These are phyloP conservation scores for Papilio demoleus DNA, from an alignment of 2,888 invertebrate species.

Conservation along the genomic window DNA sequence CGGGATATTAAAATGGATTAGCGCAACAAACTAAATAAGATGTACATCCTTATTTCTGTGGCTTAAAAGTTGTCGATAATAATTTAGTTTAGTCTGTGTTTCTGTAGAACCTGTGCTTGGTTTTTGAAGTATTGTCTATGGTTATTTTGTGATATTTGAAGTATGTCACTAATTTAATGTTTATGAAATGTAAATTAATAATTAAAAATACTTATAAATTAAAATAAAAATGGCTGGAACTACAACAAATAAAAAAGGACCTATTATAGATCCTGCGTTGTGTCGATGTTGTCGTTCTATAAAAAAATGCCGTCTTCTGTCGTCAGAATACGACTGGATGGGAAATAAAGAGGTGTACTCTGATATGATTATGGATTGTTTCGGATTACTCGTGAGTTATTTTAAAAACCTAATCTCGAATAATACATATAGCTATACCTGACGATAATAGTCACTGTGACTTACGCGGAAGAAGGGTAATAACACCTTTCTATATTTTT, in stretches of 20 bases:
- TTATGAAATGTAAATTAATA: not conserved
- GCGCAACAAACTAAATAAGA: too few species aligned
- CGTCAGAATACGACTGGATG: constrained; percentile 69
- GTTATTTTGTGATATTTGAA: not conserved
- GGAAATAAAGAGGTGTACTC: constrained; percentile 71
- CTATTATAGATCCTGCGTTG: constrained; percentile 68
- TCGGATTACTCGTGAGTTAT: constrained; percentile 70
- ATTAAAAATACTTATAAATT: constrained; percentile 14
- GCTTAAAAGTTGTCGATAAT: not conserved
- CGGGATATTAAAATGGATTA: too few species aligned
- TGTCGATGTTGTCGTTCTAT: constrained; percentile 75
- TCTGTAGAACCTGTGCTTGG: not conserved
- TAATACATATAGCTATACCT: too few species aligned
- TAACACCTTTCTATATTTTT: not conserved
- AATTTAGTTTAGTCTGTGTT: not conserved
- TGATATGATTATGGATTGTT: constrained; percentile 77
- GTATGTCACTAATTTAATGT: not conserved
- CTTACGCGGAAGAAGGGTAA: too few species aligned
- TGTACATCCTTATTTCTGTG: too few species aligned
- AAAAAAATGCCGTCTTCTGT: constrained; percentile 73
- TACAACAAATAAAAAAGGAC: constrained; percentile 58
- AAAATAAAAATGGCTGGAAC: constrained; percentile 44
- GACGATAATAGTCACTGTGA: too few species aligned
- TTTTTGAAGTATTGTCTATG: not conserved
- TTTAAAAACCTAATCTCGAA: not conserved